Evolutionary conservation across 1,140 invertebrate genomes (phyloP), one percentile per base, ranked within the genome.

Genomic region (Carposina sasakii): DNA sequence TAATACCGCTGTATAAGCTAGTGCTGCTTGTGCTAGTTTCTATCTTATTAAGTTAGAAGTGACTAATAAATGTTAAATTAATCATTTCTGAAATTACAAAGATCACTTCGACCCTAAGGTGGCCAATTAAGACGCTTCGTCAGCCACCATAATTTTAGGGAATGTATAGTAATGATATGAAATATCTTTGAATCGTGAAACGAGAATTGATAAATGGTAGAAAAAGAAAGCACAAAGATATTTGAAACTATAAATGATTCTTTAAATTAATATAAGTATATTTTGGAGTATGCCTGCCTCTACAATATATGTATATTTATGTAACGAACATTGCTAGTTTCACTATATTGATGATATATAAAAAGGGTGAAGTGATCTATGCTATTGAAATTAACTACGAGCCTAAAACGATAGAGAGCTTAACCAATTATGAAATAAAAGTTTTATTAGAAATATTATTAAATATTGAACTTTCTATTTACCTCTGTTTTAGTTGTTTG

Each of bases 371-470:
- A 69, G 62, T 57, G 49, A 64, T 63, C 67, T 63, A 60, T 74
- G 73, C 60, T 57, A 54, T 67, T 72, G 63, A 63, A 63, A 70
- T 54, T 54, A 54, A 61, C 66, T 60, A 63, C 60, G 71, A 79
- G 77, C 77, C 79, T 83, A 81, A 83, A 65, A 71, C 60, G 57
- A 76, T 78, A 81, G 66, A 81, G 79, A 84, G 81, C 77, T 84
- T 81, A 81, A 54, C 60, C 64, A 63, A 63, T 71, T 72, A 67
- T 66, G 67, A 67, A 73, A 71, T 76, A 71, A 81, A 81, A 76
- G 76, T 76, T 78, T 78, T 81, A 78, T 73, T 81, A 76, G 72
- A 63, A 69, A 57, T 79, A 77, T 75, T 67, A 74, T 70, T 63
- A 74, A 59, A 68, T 63, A 73, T 65, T 54, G 58, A 71, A 73